Evolutionary conservation across 2,888 invertebrate genomes (phyloP).

Genomic region (Arctia plantaginis): DNA sequence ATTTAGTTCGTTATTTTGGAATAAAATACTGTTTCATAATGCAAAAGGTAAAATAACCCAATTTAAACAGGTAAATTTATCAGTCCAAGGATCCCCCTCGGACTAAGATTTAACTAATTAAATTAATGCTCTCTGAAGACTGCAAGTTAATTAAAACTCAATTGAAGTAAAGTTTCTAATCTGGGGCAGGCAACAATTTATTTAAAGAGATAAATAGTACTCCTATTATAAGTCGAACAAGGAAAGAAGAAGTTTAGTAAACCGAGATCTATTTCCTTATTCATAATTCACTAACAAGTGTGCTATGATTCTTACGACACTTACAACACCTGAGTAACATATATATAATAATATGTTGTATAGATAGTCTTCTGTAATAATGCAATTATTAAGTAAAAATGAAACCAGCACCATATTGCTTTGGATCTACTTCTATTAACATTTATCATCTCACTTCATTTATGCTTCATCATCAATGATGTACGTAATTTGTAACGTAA

Average conservation of each 20-base stretch:
- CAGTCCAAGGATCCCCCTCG: conserved; percentile 35
- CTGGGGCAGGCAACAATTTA: conserved; percentile 43
- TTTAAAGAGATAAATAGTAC: conserved; percentile 30
- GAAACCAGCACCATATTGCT: neutral
- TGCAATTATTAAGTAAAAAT: neutral
- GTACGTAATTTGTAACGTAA: neutral
- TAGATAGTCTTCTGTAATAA: neutral
- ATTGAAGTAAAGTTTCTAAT: conserved; percentile 49
- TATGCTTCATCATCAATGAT: neutral
- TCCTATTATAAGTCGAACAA: neutral
- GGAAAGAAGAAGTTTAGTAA: neutral
- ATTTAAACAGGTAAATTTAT: conserved; percentile 43
- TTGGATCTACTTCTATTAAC: neutral
- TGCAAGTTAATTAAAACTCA: conserved; percentile 51
- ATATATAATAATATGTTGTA: neutral
- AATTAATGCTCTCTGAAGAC: conserved; percentile 46
- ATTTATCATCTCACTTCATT: no score
- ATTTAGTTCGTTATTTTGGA: neutral
- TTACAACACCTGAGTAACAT: neutral
- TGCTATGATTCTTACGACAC: neutral
- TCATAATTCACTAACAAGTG: neutral
- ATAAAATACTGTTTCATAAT: neutral
- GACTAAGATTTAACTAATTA: conserved; percentile 42
- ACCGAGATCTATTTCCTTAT: neutral
- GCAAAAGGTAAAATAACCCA: neutral